Base-by-base conservation (phyloP, 2,888 invertebrate genomes). In the Falcaria lacertinaria region DNA sequence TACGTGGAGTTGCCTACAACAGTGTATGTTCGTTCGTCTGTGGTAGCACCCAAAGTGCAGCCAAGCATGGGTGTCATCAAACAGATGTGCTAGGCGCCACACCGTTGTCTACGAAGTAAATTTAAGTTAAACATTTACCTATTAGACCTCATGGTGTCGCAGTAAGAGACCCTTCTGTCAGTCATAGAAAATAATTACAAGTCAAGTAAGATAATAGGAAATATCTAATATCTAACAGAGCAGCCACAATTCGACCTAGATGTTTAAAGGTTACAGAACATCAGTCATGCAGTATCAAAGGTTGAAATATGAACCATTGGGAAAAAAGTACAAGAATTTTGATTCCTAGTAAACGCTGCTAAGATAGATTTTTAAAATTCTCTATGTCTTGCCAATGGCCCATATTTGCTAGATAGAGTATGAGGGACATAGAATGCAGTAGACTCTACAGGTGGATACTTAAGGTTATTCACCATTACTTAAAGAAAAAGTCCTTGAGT, bases 401-500 rank as follows among this genome's bases (percentile, higher is more conserved):
- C 67, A 69, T 64, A 69, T 67, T 59, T 54, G 45, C 41, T 53
- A 63, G 49, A 68, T 60, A 74, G 57, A 74, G 66, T 64, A 74
- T 62, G 70, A 63, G 69, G 74, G 62, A 67, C 60, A 69, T 58
- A 72, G 69, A 69, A 54, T 66, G 58, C 52, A 50, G 60, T 69
- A 67, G 64, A 66, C 60, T 61, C 83, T 84, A 86, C 82, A 66
- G 74, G 80, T 79, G 74, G 69, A 75, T 80, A 79, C 57, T 62
- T 64, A 79, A 75, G 64, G 64, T 69, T 78, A 69, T 61, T 87
- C 87, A 87, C 88, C 87, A 72, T 84, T 74, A 80, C 70, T 85
- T 80, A 80, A 78, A 82, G 55, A 78, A 81, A 71, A 77, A 64
- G 57, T 86, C 83, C 87, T 74, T 84, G 70, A 74, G 77, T 77